These are phyloP conservation scores for Brachirus orientalis DNA, from an alignment of 2,113 vertebrate species.

Conservation along the genomic window DNA sequence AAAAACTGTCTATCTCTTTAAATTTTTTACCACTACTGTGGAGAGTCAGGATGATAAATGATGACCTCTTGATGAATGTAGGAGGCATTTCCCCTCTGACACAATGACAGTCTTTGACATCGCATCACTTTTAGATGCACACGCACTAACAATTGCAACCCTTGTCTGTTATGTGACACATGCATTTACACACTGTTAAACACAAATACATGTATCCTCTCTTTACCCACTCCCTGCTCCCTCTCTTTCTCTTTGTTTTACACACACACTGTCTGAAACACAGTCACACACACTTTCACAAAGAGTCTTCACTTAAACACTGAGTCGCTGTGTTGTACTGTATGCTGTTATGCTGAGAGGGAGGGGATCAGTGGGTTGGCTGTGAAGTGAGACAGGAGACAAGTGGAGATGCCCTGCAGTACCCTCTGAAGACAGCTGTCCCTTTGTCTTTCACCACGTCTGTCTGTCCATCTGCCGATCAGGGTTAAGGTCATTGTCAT, in stretches of 20 bases:
- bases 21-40: conserved; percentile 40
- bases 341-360: conserved; percentile 46
- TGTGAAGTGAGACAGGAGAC: conserved; percentile 36
- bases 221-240: conserved; percentile 35
- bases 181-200: conserved; percentile 26
- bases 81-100: conserved; percentile 62
- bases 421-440: conserved; percentile 61
- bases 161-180: conserved; percentile 46
- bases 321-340: conserved; percentile 61
- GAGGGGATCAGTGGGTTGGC: conserved; percentile 48
- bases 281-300: conserved; percentile 51
- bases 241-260: background rate
- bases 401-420: conserved; percentile 58
- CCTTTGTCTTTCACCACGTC: conserved; percentile 64
- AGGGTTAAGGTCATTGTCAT: conserved; percentile 38
- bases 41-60: conserved; percentile 45
- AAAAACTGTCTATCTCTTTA: conserved; percentile 41
- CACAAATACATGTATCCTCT: conserved; percentile 14
- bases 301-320: conserved; percentile 57
- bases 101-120: conserved; percentile 72
- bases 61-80: conserved; percentile 65
- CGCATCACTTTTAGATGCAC: conserved; percentile 36
- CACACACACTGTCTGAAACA: conserved; percentile 23
- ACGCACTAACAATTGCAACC: conserved; percentile 48
- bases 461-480: conserved; percentile 15